Percentiles rank a stretch among this genome's conserved stretches.
Evolutionary conservation across 2,113 vertebrate genomes (phyloP).

Genomic region (Antechinus stuartii): DNA sequence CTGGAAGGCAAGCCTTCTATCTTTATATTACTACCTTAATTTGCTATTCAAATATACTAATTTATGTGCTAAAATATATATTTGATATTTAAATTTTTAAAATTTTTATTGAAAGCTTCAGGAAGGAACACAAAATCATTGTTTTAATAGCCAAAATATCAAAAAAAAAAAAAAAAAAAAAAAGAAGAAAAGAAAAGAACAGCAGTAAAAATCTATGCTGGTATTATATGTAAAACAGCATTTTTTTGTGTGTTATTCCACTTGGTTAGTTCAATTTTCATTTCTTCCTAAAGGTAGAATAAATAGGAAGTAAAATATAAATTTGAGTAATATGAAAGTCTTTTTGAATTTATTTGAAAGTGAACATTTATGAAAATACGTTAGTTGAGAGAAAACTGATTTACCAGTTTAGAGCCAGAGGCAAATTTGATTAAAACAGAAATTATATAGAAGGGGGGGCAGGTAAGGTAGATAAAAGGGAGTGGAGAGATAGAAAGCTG

Average conservation of each 20-base stretch:
- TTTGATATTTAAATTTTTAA: neutral
- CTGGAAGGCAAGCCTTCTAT: neutral
- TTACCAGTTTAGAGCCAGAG: neutral
- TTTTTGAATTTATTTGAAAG: constrained; percentile 6
- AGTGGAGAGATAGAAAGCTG: neutral
- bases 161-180: constrained; percentile 26
- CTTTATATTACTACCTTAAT: neutral
- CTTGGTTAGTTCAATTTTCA: constrained; percentile 7
- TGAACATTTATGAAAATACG: neutral
- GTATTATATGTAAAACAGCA: neutral
- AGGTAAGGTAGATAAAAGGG: neutral
- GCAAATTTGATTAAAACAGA: neutral
- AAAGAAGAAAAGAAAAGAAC: neutral
- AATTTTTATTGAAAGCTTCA: constrained; percentile 7
- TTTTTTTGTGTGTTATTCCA: neutral
- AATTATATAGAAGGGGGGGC: neutral
- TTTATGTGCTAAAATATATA: neutral
- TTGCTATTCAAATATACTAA: constrained; percentile 4
- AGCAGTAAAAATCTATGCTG: constrained; percentile 11
- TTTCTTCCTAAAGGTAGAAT: neutral
- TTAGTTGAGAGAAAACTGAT: neutral
- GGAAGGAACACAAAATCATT: neutral
- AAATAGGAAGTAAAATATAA: neutral
- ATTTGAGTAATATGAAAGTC: neutral
- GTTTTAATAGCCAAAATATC: constrained; percentile 1